Evolutionary conservation across 2,113 vertebrate species (phyloP), one percentile per base, ranked within the genome.

Genomic region (Cisticola juncidis): DNA sequence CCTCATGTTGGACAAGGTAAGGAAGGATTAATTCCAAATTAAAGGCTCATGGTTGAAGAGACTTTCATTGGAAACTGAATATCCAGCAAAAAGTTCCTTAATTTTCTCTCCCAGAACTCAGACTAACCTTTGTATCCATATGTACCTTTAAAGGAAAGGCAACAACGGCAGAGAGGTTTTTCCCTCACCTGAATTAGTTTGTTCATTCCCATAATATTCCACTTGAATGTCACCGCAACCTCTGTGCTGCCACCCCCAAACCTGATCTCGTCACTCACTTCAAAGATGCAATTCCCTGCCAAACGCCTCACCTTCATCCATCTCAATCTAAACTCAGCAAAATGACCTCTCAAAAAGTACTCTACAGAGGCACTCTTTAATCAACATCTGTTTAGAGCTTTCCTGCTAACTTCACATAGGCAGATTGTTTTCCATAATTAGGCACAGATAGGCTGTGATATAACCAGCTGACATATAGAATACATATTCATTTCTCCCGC

Each of bases 351-450:
- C 57, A 44, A 94, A 97, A 96, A 85, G 81, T 80, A 93, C 62
- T 92, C 86, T 96, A 65, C 95, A 95, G 93, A 97, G 95, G 88
- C 93, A 97, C 92, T 95, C 90, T 96, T 95, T 94, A 97, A 96
- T 96, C 92, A 95, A 80, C 83, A 84, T 96, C 86, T 58, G 92
- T 97, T 97, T 96, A 96, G 94, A 96, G 82, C 93, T 79, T 94
- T 96, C 88, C 90, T 2, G 94, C 95, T 96, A 95, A 95, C 80
- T 95, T 89, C 90, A 81, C 68, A 50, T 82, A 87, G 91, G 65
- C 45, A 90, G 85, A 91, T 83, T 97, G 86, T 97, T 96, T 97
- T 95, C 95, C 91, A 90, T 95, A 97, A 96, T 96, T 95, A 96
- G 95, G 79, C 70, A 65, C 72, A 50, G 89, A 91, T 94, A 88